Evolutionary conservation across 2,888 invertebrate species (phyloP).

Genomic region (Nomada fabriciana): DNA sequence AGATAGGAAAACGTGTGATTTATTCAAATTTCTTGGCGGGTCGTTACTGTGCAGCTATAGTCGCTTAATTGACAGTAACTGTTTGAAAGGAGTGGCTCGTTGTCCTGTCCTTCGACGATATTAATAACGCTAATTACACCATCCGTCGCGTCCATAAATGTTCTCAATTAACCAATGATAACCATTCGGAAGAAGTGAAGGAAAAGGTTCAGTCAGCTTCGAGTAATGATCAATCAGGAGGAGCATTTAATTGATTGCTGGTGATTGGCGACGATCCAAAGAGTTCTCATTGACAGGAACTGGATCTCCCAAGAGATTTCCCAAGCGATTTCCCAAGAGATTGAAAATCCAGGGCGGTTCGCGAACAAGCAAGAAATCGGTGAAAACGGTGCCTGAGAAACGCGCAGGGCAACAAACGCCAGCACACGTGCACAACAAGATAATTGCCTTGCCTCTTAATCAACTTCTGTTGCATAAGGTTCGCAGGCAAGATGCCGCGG

Average conservation of each 20-base stretch:
- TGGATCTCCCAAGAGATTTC: constrained; percentile 52
- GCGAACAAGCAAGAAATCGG: constrained; percentile 42
- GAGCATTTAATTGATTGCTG: background rate
- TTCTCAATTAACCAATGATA: background rate
- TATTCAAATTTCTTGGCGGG: background rate
- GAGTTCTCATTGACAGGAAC: constrained; percentile 18
- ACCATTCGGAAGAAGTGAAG: background rate
- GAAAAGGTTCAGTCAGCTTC: background rate
- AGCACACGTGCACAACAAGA: constrained; percentile 38
- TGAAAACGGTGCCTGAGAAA: constrained; percentile 61
- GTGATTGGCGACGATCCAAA: constrained; percentile 2
- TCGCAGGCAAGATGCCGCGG: constrained; percentile 18
- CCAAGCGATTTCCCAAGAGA: constrained; percentile 61
- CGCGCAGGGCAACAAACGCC: constrained; percentile 5
- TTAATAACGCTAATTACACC: constrained; percentile 14
- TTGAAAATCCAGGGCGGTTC: constrained; percentile 24
- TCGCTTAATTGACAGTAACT: background rate
- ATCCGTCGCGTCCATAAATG: background rate
- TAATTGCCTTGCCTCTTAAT: constrained; percentile 57
- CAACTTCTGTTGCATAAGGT: constrained; percentile 54
- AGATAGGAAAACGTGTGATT: background rate
- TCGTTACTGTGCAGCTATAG: background rate
- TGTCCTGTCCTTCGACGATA: background rate
- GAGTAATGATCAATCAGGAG: background rate
- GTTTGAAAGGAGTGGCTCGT: background rate